Conservation (phyloP, 2,113 vertebrate genomes). For the Trachemys scripta region DNA sequence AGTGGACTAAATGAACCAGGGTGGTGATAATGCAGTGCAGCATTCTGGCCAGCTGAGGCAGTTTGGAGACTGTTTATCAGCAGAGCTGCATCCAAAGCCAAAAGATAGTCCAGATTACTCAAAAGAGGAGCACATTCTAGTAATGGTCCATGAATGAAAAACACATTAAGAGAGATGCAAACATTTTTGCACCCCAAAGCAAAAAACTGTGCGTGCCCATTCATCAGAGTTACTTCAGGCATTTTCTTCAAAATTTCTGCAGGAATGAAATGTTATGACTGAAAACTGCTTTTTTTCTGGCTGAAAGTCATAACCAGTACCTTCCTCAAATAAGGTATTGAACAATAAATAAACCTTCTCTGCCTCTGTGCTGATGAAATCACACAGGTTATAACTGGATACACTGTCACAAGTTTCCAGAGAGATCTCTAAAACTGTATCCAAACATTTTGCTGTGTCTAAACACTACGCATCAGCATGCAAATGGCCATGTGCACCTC, state of each 20-base stretch:
- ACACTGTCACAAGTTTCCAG: neutral
- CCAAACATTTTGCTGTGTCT: neutral
- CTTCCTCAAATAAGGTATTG: neutral
- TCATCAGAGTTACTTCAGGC: neutral
- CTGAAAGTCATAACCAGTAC: neutral
- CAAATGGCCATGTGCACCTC: neutral
- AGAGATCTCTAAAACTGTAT: neutral
- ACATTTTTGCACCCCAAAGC: neutral
- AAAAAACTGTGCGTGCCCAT: neutral
- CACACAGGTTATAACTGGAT: neutral
- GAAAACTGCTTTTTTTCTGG: neutral
- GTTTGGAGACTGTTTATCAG: neutral
- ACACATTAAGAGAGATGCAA: neutral
- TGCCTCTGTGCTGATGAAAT: neutral
- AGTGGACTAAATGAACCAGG: neutral
- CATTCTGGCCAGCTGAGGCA: neutral
- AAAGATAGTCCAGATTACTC: neutral
- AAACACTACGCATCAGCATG: neutral
- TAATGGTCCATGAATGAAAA: neutral
- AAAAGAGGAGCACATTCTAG: neutral
- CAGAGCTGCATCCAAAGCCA: neutral
- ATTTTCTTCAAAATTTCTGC: neutral
- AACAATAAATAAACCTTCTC: neutral
- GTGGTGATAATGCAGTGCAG: too few species aligned
- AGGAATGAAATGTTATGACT: neutral